Evolutionary conservation across 2,888 invertebrate genomes (phyloP), one percentile per base, ranked within the genome.

Genomic region (Capitulum mitella): DNA sequence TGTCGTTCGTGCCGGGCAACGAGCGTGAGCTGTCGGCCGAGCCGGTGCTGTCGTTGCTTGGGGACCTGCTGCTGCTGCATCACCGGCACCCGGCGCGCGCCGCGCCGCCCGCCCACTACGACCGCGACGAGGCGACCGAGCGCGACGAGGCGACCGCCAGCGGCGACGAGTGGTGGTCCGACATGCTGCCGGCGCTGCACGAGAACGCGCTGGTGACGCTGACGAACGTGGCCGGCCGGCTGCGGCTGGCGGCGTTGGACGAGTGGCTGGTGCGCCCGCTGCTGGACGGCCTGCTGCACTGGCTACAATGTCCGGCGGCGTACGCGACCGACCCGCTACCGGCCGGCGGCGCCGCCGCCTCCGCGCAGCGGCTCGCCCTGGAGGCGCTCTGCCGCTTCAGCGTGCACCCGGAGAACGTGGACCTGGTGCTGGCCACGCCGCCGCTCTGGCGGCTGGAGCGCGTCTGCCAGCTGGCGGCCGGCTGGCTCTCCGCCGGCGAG

Each of bases 1-100:
- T 99, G 84, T 97, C 98, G 3, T 99, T 98, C 88, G 94, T 99
- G 85, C 97, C 98, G 80, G 97, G 97, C 83, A 98, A 98, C 87
- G 98, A 98, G 86, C 88, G 89, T 37, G 94, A 95, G 85, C 92
- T 96, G 87, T 92, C 95, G 78, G 92, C 92, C 85, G 70, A 70
- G 70, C 89, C 92, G 61, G 93, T 98, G 86, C 90, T 99, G 82
- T 92, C 93, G 84, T 89, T 98, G 76, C 89, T 98, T 77, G 98
- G 98, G 81, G 94, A 95, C 85, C 88, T 98, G 83, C 87, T 98
- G 83, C 88, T 97, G 83, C 89, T 98, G 82, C 93, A 96, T 85
- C 98, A 98, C 87, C 93, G 94, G 84, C 98, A 98, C 88, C 92
- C 94, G 80, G 90, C 92, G 77, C 90, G 94, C 76, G 92, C 93